Base-by-base conservation (phyloP, 2,113 vertebrate species). In the Nibea coibor region DNA sequence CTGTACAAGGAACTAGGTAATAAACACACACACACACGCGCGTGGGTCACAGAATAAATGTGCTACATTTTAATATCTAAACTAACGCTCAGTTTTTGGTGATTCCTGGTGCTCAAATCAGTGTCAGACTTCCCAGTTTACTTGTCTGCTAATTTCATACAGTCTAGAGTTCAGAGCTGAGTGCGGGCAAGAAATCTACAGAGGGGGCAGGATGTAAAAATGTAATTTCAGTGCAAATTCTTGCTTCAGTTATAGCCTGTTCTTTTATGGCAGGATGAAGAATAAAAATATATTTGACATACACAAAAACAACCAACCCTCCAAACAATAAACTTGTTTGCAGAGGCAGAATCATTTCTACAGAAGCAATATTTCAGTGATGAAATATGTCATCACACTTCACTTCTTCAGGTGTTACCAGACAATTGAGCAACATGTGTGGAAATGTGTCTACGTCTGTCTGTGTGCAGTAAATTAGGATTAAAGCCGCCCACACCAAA, bases 1-100 rank as follows among this genome's bases (percentile, higher is more conserved):
- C 95, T 99, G 39, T 99, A 98, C 93, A 96, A 95, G 85, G 96
- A 99, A 85, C 93, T 97, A 72, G 96, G 98, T 99, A 94, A 61
- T 1, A 17, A 24, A 16, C 24, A 28, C 43, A 63, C 54, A 24
- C 43, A 3, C 54, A 3, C 20, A 51, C 6, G 48, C 20, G 15
- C 11, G 22, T 14, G 1, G 10, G 10, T n/a, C 14, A 5, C 35
- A 64, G 10, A n/a, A 4, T 48, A 12, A 22, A 20, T 45, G 12
- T 39, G 28, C 9, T 14, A 20, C 48, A 10, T 20, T 26, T 26
- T 14, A 53, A 31, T 53, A 26, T 39, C n/a, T 22, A n/a, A 22
- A 10, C n/a, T 24, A 19, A 62, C 11, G 10, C 42, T 59, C 11
- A 28, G 16, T 31, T 59, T n/a, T 56, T 20, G 20, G 7, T n/a